A percentile compares a stretch with the other conserved stretches of the same genome.
These are phyloP conservation scores for Eulithis prunata DNA, from an alignment of 2,888 invertebrate genomes.

Conservation along the genomic window DNA sequence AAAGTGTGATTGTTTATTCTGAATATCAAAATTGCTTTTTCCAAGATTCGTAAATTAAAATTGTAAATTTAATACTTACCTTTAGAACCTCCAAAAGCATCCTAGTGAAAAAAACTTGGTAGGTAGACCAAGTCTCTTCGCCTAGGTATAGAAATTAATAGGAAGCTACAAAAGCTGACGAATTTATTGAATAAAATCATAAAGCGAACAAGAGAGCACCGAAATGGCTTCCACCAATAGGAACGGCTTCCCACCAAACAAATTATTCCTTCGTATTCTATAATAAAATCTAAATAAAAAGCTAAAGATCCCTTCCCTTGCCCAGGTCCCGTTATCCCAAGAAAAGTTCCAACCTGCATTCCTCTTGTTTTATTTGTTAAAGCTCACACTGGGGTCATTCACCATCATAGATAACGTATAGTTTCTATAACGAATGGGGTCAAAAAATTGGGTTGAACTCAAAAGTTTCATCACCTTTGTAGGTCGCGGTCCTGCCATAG, in stretches of 20 bases:
- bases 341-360: slow-evolving; percentile 62
- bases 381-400: slow-evolving; percentile 71
- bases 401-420: slow-evolving; percentile 46
- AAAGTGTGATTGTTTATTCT: no score
- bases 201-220: no score
- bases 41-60: no score
- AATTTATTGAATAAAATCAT: no score
- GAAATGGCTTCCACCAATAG: not conserved
- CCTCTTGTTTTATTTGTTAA: slow-evolving; percentile 71
- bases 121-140: no score
- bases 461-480: slow-evolving; percentile 79
- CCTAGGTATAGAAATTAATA: no score
- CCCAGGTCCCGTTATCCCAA: slow-evolving; percentile 51
- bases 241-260: not conserved
- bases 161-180: no score
- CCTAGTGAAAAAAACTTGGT: no score
- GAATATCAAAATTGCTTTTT: no score
- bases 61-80: no score
- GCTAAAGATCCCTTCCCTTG: not conserved
- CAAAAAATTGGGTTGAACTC: slow-evolving; percentile 79
- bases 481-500: slow-evolving; percentile 59
- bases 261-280: not conserved
- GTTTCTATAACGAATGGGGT: slow-evolving; percentile 75
- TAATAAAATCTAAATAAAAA: slow-evolving; percentile 4
- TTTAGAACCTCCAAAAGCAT: no score